Conservation (phyloP, 2,113 vertebrate species). For the Pycnonotus jocosus region DNA sequence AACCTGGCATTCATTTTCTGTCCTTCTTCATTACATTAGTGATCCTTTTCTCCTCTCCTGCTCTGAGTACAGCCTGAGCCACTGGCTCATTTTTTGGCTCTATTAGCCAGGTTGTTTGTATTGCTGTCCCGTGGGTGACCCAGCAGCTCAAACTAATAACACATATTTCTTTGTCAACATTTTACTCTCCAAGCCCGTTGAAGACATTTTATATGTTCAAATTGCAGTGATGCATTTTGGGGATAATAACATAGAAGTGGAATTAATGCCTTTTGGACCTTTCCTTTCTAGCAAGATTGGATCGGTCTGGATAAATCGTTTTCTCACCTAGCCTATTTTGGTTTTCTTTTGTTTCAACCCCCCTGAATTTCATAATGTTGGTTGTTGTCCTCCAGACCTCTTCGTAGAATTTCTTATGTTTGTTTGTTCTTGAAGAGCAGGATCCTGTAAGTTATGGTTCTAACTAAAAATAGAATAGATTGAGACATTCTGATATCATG, state of each 20-base stretch:
- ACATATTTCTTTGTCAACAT: conserved; percentile 41
- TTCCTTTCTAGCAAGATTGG: conserved; percentile 15
- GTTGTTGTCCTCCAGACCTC: neutral
- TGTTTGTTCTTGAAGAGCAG: neutral
- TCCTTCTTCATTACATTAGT: conserved; percentile 41
- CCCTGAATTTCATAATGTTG: neutral
- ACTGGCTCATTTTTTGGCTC: neutral
- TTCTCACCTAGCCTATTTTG: neutral
- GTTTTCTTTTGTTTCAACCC: neutral
- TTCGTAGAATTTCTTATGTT: neutral
- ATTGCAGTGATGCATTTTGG: conserved; percentile 17
- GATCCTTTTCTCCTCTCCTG: neutral
- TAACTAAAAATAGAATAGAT: neutral
- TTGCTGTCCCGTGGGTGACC: neutral
- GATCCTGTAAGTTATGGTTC: neutral
- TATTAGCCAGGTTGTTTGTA: conserved; percentile 36
- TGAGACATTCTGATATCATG: neutral
- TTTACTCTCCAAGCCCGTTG: conserved; percentile 15
- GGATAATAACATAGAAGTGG: conserved; percentile 27
- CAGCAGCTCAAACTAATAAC: conserved; percentile 28
- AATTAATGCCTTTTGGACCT: conserved; percentile 45
- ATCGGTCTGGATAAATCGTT: conserved; percentile 2
- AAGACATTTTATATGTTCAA: conserved; percentile 37
- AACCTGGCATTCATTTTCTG: conserved; percentile 52
- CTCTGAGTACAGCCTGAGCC: neutral